Evolutionary conservation across 2,113 vertebrate genomes (phyloP).

Genomic region (pig (Sus scrofa)): DNA sequence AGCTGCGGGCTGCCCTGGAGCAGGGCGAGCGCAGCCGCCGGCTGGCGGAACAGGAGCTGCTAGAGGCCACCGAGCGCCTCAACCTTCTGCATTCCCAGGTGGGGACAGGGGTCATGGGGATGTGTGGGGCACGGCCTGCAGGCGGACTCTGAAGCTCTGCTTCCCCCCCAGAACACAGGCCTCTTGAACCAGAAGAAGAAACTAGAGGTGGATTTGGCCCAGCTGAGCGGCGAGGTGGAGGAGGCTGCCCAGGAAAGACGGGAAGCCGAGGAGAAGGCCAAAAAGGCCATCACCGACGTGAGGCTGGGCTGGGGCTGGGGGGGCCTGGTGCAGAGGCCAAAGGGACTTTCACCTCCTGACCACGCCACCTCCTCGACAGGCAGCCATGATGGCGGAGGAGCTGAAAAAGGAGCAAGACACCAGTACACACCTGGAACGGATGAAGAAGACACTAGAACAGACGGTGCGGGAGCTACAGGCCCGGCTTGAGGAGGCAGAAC

Average conservation of each 20-base stretch:
- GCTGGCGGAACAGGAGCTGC: constrained; percentile 95
- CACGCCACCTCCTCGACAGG: constrained; percentile 83
- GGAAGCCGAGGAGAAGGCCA: constrained; percentile 96
- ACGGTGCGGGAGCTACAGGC: constrained; percentile 96
- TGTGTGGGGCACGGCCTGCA: accelerated
- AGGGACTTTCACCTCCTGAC: neutral
- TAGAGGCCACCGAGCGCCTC: constrained; percentile 93
- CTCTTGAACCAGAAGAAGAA: constrained; percentile 97
- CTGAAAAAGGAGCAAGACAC: constrained; percentile 98
- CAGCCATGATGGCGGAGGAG: constrained; percentile 98
- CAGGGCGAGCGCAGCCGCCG: constrained; percentile 94
- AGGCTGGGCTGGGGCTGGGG: constrained; percentile 70
- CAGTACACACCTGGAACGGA: constrained; percentile 93
- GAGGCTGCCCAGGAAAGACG: constrained; percentile 94
- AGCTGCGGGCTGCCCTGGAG: constrained; percentile 91
- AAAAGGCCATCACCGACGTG: constrained; percentile 96
- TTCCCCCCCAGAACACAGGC: constrained; percentile 90
- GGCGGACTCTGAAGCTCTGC: constrained; percentile 39
- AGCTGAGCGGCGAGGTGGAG: constrained; percentile 93
- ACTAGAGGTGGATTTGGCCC: constrained; percentile 92
- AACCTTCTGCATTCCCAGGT: constrained; percentile 96
- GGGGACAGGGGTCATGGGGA: accelerated
- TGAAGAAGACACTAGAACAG: constrained; percentile 99
- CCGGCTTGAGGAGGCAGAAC: constrained; percentile 95
- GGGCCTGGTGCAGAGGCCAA: neutral